Conservation (phyloP, 1,140 invertebrate genomes). For the Rhynchophorus ferrugineus region DNA sequence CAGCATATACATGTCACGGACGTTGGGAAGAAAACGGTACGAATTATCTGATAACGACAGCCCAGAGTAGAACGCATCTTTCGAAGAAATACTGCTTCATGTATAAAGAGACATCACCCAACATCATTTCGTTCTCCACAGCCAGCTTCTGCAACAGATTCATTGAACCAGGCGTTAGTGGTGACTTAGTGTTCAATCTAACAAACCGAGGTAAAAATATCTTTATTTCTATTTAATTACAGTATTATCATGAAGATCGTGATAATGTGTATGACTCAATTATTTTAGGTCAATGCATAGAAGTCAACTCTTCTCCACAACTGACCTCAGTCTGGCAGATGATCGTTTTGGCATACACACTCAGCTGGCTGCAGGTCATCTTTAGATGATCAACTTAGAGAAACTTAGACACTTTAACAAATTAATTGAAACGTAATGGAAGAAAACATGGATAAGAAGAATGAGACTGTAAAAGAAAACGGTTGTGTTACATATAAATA, state of each 20-base stretch:
- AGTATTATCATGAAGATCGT: too few species aligned
- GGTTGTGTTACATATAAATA: conserved; percentile 13
- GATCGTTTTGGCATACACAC: background rate
- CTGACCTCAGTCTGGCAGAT: background rate
- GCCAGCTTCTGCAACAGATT: conserved; percentile 49
- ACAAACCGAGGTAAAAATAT: conserved; percentile 42
- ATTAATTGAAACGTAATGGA: conserved; percentile 5
- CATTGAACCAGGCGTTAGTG: conserved; percentile 40
- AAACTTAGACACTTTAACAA: conserved; percentile 14
- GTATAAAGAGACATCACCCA: conserved; percentile 45
- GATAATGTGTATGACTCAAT: background rate
- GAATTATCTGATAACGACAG: conserved; percentile 69
- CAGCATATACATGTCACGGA: conserved; percentile 81
- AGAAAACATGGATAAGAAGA: background rate
- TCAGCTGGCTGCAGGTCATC: background rate
- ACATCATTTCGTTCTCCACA: conserved; percentile 45
- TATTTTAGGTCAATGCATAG: conserved; percentile 15
- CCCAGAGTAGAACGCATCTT: conserved; percentile 50
- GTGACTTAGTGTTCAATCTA: conserved; percentile 46
- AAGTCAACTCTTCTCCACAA: conserved; percentile 4
- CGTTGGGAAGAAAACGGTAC: conserved; percentile 66
- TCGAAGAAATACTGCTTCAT: conserved; percentile 56
- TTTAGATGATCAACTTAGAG: conserved; percentile 11
- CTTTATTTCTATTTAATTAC: background rate
- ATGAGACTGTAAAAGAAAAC: conserved; percentile 18